Evolutionary conservation across 92 coral and sea anemone species (phyloP), one percentile per base, ranked within the genome.

Genomic region (Chrysogorgia sp.): DNA sequence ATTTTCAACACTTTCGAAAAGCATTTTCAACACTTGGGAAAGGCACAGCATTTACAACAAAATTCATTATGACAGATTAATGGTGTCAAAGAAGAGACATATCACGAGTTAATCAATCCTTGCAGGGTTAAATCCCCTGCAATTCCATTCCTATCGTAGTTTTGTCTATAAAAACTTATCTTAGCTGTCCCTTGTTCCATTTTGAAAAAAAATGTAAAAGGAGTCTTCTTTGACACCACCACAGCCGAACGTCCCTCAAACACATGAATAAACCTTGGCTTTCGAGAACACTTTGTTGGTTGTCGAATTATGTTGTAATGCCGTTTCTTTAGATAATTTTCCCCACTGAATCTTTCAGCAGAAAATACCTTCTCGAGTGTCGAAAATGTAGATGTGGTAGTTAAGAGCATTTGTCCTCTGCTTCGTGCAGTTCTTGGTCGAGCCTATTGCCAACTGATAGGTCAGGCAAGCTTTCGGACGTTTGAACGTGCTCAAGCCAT

Each of bases 351-450:
- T 52, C 59, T 17, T 52, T 7, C 59, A 52, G 59, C 8, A 52
- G 59, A 52, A 52, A 52, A 52, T 23, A 52, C 17, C 59, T 52
- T 52, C 26, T 52, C 59, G 22, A 52, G 59, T 17, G 59, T 52
- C 22, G 59, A 52, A 52, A 17, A 52, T 17, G 8, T 52, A 17
- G 26, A n/a, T n/a, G n/a, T 52, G 59, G 8, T 52, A 17, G 59
- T 52, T 3, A 52, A 23, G 6, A 52, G 59, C 59, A 52, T 52
- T 52, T 52, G 59, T 52, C 59, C 26, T 52, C 59, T 17, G 59
- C 59, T n/a, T n/a, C n/a, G n/a, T n/a, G n/a, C n/a, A n/a, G n/a
- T 23, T 52, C 59, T 52, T 52, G 59, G 59, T 52, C 59, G 59
- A 52, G 59, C 59, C 59, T 52, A 52, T 23, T 23, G 26, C 59